Evolutionary conservation across 2,888 invertebrate species (phyloP).

Genomic region (Zelleria hepariella): DNA sequence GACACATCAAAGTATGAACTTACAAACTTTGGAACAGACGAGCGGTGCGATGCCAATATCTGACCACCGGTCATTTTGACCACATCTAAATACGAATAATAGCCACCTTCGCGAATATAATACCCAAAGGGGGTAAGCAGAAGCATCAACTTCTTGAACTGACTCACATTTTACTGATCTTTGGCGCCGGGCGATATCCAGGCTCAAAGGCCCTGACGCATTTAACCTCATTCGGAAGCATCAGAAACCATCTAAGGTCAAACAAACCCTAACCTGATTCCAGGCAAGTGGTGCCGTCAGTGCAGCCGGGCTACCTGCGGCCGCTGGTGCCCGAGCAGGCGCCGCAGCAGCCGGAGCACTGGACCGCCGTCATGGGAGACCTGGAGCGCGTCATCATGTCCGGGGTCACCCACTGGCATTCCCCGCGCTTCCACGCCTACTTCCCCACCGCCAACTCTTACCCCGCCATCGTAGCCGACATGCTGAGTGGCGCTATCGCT

Average conservation of each 20-base stretch:
- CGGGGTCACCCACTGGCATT: constrained; percentile 98
- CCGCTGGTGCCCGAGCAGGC: constrained; percentile 88
- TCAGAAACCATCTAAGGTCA: too few species aligned
- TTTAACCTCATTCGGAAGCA: too few species aligned
- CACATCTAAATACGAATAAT: not conserved
- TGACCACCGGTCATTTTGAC: not conserved
- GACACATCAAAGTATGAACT: not conserved
- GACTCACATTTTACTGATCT: too few species aligned
- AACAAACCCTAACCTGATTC: too few species aligned
- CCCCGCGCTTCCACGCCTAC: constrained; percentile 95
- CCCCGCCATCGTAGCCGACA: constrained; percentile 94
- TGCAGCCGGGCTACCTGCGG: constrained; percentile 93
- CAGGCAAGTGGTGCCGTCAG: constrained; percentile 89
- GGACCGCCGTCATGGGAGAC: constrained; percentile 93
- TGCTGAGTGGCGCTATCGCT: constrained; percentile 94
- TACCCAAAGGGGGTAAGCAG: too few species aligned
- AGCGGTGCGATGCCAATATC: too few species aligned
- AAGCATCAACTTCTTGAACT: too few species aligned
- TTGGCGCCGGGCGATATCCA: too few species aligned
- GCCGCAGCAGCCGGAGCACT: constrained; percentile 87
- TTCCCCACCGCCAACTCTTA: constrained; percentile 95
- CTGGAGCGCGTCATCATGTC: constrained; percentile 97
- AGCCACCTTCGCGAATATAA: not conserved
- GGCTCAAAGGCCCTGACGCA: too few species aligned
- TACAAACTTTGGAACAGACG: too few species aligned